Evolutionary conservation across 2,797 vertebrate genomes (phyloP).

Genomic region (Pogoniulus pusillus): DNA sequence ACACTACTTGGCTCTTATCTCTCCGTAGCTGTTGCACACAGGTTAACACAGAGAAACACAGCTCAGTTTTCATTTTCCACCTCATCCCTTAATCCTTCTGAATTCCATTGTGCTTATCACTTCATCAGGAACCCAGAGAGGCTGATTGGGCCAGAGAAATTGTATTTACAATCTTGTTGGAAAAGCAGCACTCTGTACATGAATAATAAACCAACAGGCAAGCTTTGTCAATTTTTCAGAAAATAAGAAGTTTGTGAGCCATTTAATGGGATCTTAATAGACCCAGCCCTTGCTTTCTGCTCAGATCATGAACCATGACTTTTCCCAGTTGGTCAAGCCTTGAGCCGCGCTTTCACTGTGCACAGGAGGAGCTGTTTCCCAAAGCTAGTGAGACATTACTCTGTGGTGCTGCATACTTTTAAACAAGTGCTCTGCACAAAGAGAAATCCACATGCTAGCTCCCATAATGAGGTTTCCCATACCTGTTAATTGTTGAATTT

Average conservation of each 20-base stretch:
- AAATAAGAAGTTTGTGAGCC: slow-evolving; percentile 67
- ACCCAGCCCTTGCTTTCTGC: slow-evolving; percentile 15
- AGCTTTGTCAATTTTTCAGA: slow-evolving; percentile 39
- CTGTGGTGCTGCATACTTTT: background rate
- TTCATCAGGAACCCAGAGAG: slow-evolving; percentile 38
- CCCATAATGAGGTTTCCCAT: background rate
- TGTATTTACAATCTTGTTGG: slow-evolving; percentile 54
- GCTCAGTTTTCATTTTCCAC: slow-evolving; percentile 56
- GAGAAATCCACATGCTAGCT: background rate
- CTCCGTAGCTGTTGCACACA: slow-evolving; percentile 11
- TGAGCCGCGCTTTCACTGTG: background rate
- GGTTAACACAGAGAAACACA: slow-evolving; percentile 40
- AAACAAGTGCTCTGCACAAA: background rate
- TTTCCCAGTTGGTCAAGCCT: background rate
- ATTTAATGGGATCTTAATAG: slow-evolving; percentile 69
- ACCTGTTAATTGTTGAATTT: background rate
- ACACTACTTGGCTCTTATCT: slow-evolving; percentile 20
- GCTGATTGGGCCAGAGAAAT: slow-evolving; percentile 51
- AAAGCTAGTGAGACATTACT: background rate
- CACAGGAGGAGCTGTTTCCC: background rate
- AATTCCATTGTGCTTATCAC: slow-evolving; percentile 58
- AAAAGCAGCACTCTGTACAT: slow-evolving; percentile 30
- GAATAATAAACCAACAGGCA: slow-evolving; percentile 64
- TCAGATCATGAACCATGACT: background rate
- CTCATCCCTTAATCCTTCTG: slow-evolving; percentile 47